Evolutionary conservation across 2,888 invertebrate species (phyloP), one percentile per base, ranked within the genome.

Genomic region (Marasmarcha lunaedactyla): DNA sequence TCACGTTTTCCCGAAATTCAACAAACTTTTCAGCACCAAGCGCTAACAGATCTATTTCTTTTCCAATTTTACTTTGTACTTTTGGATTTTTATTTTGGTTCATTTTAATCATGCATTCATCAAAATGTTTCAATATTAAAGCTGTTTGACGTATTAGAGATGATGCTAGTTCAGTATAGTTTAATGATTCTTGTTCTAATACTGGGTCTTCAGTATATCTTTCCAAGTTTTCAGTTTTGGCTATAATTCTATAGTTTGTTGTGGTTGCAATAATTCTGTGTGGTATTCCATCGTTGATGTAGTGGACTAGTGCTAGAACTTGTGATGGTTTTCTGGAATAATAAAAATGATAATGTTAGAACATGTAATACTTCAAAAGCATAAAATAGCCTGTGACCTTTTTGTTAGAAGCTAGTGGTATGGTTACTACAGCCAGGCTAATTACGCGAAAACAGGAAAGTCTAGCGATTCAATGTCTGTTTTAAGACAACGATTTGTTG

Each of bases 301-400:
- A 67, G 46, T 81, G 74, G 13, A 85, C 62, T 2, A 86, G 49
- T 1, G 67, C 57, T 14, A 74, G 33, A 1, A 83, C 51, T 57
- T 72, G 73, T 1, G 63, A 54, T 27, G 63, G 46, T 12, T 58
- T 55, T 44, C 85, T 85, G 65, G 48, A 78, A 76, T 11, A 33
- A 37, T 25, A 25, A 27, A 33, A 40, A 34, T 40, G n/a, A 40
- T n/a, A n/a, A 20, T 39, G 14, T n/a, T 14, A n/a, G n/a, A n/a
- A n/a, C n/a, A n/a, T n/a, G n/a, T n/a, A n/a, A n/a, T n/a, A n/a
- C n/a, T n/a, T n/a, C n/a, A n/a, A n/a, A n/a, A n/a, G n/a, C n/a
- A n/a, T n/a, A n/a, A n/a, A n/a, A n/a, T n/a, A n/a, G n/a, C n/a
- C n/a, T n/a, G n/a, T n/a, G n/a, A n/a, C n/a, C n/a, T n/a, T n/a